Evolutionary conservation across 2,888 invertebrate species (phyloP), one percentile per base, ranked within the genome.

Genomic region (Syrista parreyssii): DNA sequence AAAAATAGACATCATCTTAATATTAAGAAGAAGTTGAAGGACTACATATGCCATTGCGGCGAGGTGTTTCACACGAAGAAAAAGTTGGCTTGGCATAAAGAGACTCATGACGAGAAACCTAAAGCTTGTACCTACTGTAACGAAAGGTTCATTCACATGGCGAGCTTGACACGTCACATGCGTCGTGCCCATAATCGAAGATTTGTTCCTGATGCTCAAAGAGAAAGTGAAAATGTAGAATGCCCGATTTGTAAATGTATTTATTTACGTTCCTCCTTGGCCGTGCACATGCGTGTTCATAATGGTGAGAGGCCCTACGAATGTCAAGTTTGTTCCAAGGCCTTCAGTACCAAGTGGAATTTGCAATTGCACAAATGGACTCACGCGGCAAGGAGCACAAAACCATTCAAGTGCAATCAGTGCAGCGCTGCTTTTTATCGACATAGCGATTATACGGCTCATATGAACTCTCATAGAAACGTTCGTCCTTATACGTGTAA

Each of bases 271-370:
- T 94, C 96, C 12, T 97, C 97, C 79, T 93, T 97, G 75, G 95
- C 96, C 80, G 95, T 95, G 9, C 97, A 97, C 89, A 94, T 97
- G 90, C 93, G 94, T 33, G 96, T 96, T 75, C 97, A 97, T 92
- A 91, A 92, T 88, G 95, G 96, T 82, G 93, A 95, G 89, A 93
- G 95, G 77, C 96, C 96, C n/a, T 96, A 94, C 92, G 93, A 94
- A 79, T 98, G 98, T 92, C 93, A 95, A 76, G 95, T 97, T 77
- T 97, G 98, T 92, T 96, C 95, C 88, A 97, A 97, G 90, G 93
- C 95, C 40, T 97, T 97, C 92, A 96, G 96, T 84, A 97, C 97
- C 84, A 97, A 97, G 90, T 97, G 97, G 96, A 97, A 97, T 92
- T 93, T 97, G 76, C 96, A 97, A 89, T 93, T 97, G 84, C 97